Conservation (phyloP, 2,888 invertebrate species). For the Eurois occulta region DNA sequence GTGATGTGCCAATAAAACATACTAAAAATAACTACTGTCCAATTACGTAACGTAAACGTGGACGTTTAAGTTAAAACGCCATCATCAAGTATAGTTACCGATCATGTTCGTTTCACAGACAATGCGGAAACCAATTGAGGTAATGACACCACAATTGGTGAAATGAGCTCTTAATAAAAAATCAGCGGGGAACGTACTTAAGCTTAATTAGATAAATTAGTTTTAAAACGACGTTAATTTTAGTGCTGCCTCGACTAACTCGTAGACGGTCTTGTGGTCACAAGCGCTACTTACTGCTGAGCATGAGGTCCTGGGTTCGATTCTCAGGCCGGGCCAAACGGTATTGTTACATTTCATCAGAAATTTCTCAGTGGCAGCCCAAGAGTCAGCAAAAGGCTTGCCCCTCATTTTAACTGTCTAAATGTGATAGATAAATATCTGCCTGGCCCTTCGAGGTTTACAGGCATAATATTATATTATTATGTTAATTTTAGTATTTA, state of each 20-base stretch:
- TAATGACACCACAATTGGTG: conserved; percentile 70
- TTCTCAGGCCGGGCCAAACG: not conserved
- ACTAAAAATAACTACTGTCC: conserved; percentile 49
- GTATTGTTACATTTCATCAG: not conserved
- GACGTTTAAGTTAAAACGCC: conserved; percentile 54
- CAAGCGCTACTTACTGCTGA: not conserved
- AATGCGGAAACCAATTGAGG: conserved; percentile 66
- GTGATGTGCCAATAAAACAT: conserved; percentile 62
- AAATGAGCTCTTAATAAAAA: conserved; percentile 71
- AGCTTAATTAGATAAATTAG: conserved; percentile 68
- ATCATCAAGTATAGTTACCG: conserved; percentile 52
- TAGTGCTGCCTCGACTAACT: conserved; percentile 10
- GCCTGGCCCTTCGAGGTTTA: not conserved
- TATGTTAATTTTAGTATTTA: conserved; percentile 33
- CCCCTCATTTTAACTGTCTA: not conserved
- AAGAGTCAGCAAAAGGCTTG: not conserved
- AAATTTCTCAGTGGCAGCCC: not conserved
- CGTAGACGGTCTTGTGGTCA: not conserved
- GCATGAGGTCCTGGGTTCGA: not conserved
- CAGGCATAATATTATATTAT: not conserved
- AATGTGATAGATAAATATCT: not conserved
- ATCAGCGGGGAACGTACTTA: conserved; percentile 77
- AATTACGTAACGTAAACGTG: conserved; percentile 44
- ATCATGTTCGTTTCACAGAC: conserved; percentile 47
- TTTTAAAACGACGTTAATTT: conserved; percentile 50